Evolutionary conservation across 2,113 vertebrate species (phyloP).

Genomic region (Oryzias celebensis): DNA sequence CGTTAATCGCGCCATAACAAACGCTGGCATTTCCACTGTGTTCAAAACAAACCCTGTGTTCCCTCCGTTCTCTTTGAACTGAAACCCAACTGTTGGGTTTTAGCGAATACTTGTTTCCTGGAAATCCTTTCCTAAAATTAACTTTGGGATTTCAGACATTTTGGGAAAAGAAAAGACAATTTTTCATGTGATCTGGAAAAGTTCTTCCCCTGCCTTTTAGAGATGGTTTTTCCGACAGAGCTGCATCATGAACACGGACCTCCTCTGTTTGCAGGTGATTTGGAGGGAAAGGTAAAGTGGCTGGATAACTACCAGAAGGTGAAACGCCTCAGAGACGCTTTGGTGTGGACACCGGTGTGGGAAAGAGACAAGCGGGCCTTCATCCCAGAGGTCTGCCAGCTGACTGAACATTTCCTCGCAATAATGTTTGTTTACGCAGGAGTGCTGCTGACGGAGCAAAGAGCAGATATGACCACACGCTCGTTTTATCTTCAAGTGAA

Average conservation of each 20-base stretch:
- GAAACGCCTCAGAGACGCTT: conserved; percentile 85
- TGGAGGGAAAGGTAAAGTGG: conserved; percentile 95
- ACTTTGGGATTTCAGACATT: no score
- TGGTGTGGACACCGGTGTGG: conserved; percentile 91
- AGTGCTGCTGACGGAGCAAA: conserved; percentile 5
- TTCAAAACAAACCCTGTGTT: no score
- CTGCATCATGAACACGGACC: background rate
- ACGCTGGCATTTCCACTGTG: no score
- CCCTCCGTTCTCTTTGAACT: no score
- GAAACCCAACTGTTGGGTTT: no score
- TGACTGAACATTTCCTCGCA: background rate
- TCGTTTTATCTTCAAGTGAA: conserved; percentile 1
- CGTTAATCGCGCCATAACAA: no score
- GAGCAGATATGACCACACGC: background rate
- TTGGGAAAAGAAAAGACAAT: no score
- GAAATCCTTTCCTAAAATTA: no score
- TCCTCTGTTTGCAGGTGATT: conserved; percentile 79
- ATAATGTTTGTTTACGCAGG: background rate
- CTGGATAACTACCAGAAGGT: conserved; percentile 91
- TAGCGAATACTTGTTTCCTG: no score
- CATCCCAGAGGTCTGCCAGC: conserved; percentile 83
- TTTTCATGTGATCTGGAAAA: no score
- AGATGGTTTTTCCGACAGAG: background rate
- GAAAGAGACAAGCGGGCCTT: conserved; percentile 87
- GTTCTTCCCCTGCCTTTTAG: no score